A percentile compares a stretch with the other conserved stretches of the same genome.
Conservation (phyloP, 92 coral and sea anemone species). For the Porites divaricata region DNA sequence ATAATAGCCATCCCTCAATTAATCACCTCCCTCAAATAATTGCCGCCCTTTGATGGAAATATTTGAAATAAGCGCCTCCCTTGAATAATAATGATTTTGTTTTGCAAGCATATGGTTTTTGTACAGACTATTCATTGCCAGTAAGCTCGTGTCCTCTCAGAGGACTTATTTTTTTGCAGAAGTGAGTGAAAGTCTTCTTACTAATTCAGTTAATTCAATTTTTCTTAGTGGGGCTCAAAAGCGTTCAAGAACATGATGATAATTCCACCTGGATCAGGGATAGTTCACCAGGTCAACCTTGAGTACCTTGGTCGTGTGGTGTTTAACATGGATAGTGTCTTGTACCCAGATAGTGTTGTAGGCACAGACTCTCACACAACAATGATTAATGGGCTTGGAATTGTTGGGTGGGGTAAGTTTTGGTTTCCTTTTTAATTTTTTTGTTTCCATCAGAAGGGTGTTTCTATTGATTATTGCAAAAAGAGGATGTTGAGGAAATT, state of each 20-base stretch:
- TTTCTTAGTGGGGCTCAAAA: constrained; percentile 94
- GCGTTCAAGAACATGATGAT: constrained; percentile 96
- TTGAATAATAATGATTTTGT: too few relatives aligned
- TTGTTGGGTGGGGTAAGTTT: constrained; percentile 98
- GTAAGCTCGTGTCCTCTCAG: too few relatives aligned
- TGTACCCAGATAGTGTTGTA: constrained; percentile 96
- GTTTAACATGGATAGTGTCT: constrained; percentile 62
- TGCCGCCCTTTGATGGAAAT: too few relatives aligned
- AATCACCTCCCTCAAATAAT: too few relatives aligned
- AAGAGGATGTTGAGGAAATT: not conserved
- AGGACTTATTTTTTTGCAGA: not conserved
- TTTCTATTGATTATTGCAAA: not conserved
- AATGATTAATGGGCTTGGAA: constrained; percentile 97
- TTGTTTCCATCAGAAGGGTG: not conserved
- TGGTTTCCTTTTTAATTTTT: not conserved
- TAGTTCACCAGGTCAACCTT: constrained; percentile 97
- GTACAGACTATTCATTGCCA: too few relatives aligned
- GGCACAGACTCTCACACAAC: constrained; percentile 99
- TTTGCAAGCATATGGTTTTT: too few relatives aligned
- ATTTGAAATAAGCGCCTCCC: too few relatives aligned
- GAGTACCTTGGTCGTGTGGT: constrained; percentile 97
- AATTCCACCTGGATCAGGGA: constrained; percentile 98
- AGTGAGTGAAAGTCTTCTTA: not conserved
- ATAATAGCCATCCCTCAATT: too few relatives aligned
- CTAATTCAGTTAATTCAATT: not conserved